A percentile compares a stretch with the other conserved stretches of the same genome.
These are phyloP conservation scores for Porites lobata DNA, from an alignment of 92 coral and sea anemone species.

Conservation along the genomic window DNA sequence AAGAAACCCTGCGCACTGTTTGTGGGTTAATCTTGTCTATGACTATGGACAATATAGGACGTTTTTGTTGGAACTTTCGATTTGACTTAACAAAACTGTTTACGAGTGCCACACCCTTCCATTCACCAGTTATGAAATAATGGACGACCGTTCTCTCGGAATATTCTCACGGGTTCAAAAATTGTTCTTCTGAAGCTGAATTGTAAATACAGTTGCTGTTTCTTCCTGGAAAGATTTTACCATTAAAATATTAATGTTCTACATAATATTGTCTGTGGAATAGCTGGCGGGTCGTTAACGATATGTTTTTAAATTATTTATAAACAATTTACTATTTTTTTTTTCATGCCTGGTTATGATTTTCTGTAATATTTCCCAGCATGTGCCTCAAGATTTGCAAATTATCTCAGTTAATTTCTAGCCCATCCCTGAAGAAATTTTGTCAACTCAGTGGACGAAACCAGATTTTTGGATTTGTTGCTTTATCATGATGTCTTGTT, in stretches of 20 bases:
- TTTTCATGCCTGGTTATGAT: neutral
- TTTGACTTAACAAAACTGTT: neutral
- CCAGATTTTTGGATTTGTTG: neutral
- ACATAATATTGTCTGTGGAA: neutral
- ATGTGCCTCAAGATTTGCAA: neutral
- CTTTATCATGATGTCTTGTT: too few species aligned
- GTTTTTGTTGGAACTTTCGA: neutral
- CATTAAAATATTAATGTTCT: neutral
- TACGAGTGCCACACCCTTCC: neutral
- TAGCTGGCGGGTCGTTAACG: neutral
- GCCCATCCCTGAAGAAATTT: too few species aligned
- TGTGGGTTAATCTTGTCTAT: neutral
- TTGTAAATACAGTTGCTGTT: neutral
- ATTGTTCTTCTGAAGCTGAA: neutral
- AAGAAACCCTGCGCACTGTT: neutral
- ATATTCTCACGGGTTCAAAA: constrained; percentile 26
- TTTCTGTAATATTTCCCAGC: neutral
- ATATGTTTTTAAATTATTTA: neutral
- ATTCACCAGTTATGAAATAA: neutral
- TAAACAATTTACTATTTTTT: neutral
- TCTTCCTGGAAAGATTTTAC: neutral
- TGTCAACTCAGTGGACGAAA: neutral
- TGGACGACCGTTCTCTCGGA: neutral
- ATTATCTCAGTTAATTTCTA: too few species aligned
- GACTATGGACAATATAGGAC: neutral